Base-by-base conservation (phyloP, 2,888 invertebrate species). In the Coelogynopora nodosa region DNA sequence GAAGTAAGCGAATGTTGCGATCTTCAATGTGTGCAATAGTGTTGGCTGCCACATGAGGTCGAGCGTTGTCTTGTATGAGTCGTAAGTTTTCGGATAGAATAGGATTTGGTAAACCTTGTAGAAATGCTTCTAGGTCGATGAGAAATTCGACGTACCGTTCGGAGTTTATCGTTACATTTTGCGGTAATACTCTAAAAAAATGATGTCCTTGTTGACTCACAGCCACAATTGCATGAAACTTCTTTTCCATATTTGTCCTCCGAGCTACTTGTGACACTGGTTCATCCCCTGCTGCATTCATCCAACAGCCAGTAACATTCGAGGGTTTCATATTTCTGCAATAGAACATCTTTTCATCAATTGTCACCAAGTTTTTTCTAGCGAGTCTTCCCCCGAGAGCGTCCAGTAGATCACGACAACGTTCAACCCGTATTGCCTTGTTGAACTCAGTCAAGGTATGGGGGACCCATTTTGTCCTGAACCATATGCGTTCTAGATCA, bases 21-120 rank as follows among this genome's bases (percentile, higher is more conserved):
- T 49, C 49, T 49, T 49, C 49, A 49, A 49, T 49, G 49, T 49
- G 49, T 49, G 49, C 49, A 49, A 49, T 49, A 49, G 49, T 49
- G 74, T 74, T 74, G 74, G 74, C 74, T 74, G 74, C 74, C 74
- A 74, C 74, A 74, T 74, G 74, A 74, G 74, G 74, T 74, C 74
- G 74, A 74, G 74, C 74, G 74, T 74, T 74, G 74, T 74, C 74
- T 74, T 74, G 74, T 74, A 74, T 74, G 74, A 74, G 74, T 74
- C 74, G 74, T 74, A 74, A 74, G 74, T 74, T 74, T 74, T 74
- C 74, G 74, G 74, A 74, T 74, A 74, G 74, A 74, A 74, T 74
- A 74, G 74, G 74, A 74, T 74, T 74, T 74, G 74, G 74, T 74
- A 74, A 74, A 74, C 74, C 74, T 74, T 74, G 74, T 74, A 74